Evolutionary conservation across 2,113 vertebrate genomes (phyloP).

Genomic region (Nansenia antarctica): DNA sequence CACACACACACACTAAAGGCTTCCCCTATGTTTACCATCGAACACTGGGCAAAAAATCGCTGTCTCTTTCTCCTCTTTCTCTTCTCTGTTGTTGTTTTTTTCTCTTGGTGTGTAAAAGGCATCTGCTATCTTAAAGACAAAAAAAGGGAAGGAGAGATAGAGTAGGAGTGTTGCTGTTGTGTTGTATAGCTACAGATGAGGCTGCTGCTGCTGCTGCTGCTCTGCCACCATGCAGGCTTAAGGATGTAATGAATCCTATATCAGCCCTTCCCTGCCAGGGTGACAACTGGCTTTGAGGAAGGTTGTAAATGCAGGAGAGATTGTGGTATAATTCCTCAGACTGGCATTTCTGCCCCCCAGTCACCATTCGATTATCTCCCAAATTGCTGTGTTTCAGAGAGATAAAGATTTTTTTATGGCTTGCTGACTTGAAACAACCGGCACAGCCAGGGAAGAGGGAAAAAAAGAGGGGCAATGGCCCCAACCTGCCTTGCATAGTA

Average conservation of each 20-base stretch:
- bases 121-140: conserved; percentile 46
- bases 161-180: conserved; percentile 72
- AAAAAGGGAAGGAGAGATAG: conserved; percentile 48
- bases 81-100: conserved; percentile 15
- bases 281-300: conserved; percentile 95
- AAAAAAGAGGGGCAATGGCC: conserved; percentile 77
- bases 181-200: conserved; percentile 72
- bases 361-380: conserved; percentile 99
- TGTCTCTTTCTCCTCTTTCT: neutral
- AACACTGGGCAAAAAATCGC: conserved; percentile 11
- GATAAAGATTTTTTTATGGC: conserved; percentile 99
- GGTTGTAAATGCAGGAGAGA: conserved; percentile 99
- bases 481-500: conserved; percentile 96
- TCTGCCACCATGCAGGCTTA: conserved; percentile 85
- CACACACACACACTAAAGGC: conserved; percentile 8
- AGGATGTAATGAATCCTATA: conserved; percentile 92
- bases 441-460: conserved; percentile 83
- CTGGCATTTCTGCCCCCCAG: conserved; percentile 99
- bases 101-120: conserved; percentile 21
- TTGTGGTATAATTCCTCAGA: conserved; percentile 99
- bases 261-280: conserved; percentile 86
- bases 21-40: conserved; percentile 18
- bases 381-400: conserved; percentile 99
- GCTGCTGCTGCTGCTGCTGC: conserved; percentile 74
- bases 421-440: conserved; percentile 99